Evolutionary conservation across 2,113 vertebrate species (phyloP), one percentile per base, ranked within the genome.

Genomic region (Picathartes gymnocephalus): DNA sequence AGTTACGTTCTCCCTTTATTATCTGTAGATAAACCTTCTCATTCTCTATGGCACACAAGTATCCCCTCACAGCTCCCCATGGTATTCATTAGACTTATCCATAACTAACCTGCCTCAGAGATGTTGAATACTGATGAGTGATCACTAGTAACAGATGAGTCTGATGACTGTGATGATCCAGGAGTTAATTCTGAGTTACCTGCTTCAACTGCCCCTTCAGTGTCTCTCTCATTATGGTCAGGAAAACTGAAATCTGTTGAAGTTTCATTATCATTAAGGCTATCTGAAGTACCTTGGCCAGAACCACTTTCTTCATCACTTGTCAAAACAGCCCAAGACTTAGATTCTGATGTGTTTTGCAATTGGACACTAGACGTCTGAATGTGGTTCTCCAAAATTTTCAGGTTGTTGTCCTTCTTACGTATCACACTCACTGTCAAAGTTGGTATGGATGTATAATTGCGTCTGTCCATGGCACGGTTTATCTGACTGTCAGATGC

Each of bases 211-310:
- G 98, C 95, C 97, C 98, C 97, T 94, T 98, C 98, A 93, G 97
- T 95, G 92, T 98, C 98, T 97, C 92, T 98, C 91, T 98, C 98
- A 72, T 97, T 98, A 92, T 96, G 97, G 78, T 99, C 99, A 89
- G 99, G 97, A 96, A 99, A 99, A 98, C 98, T 99, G 98, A 99
- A 99, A 98, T 99, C 99, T 95, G 99, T 99, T 85, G 99, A 99
- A 8, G 98, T 99, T 97, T 99, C 99, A 6, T 99, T 99, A 98
- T 99, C 99, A n/a, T 98, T 99, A 95, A 98, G 98, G 97, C 97
- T 98, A 93, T 99, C 99, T 87, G 98, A 97, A 45, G 97, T 92
- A 90, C 97, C 98, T 96, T 98, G 99, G 79, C 99, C 99, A 92
- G 99, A 99, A 96, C 99, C 99, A 64, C 99, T 99, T 95, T 99